Base-by-base conservation (phyloP, 2,113 vertebrate genomes). In the Petromus typicus region DNA sequence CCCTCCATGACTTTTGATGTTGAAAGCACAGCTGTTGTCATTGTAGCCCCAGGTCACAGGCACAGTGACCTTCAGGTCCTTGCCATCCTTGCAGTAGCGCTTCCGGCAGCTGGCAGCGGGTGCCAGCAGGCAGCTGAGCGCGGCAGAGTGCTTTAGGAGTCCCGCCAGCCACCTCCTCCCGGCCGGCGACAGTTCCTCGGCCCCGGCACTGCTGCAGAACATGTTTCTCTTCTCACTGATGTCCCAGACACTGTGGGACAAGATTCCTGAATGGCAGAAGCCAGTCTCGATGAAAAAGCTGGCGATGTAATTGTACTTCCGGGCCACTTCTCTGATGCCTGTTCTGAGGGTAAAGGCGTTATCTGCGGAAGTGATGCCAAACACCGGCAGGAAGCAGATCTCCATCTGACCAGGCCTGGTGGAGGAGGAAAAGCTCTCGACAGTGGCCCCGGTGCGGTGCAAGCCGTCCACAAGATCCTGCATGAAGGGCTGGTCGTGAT, bases 241-340 rank as follows among this genome's bases (percentile, higher is more conserved):
- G 71, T 99, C 99, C 99, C 99, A 99, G 25, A 99, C 93, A 51
- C 99, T 99, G 71, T 99, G 99, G 48, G 99, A 98, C 13, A 99
- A 96, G 83, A 99, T 97, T 0, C 99, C 99, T 0, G 99, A 99
- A 22, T 99, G 99, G 97, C 99, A 99, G 67, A 99, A 98, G 12
- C 98, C 99, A 0, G 99, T 98, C 20, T 99, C 99, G 0, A 99
- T 98, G 98, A 99, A 99, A 98, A 99, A 99, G 91, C 99, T 99
- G 51, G 99, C 98, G 1, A 99, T 98, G 2, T 99, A 99, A 94
- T 99, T 99, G 76, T 99, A 98, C 91, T 99, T 99, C 90, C 99
- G 99, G 32, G 99, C 99, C 96, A 99, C 99, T 96, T 99, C 99
- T 94, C 99, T 99, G 96, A 99, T 99, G 89, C 99, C 99, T 2